phyloP scores from a whole-genome alignment of 2,888 invertebrate species.

The Agonopterix alstromeriana region DNA sequence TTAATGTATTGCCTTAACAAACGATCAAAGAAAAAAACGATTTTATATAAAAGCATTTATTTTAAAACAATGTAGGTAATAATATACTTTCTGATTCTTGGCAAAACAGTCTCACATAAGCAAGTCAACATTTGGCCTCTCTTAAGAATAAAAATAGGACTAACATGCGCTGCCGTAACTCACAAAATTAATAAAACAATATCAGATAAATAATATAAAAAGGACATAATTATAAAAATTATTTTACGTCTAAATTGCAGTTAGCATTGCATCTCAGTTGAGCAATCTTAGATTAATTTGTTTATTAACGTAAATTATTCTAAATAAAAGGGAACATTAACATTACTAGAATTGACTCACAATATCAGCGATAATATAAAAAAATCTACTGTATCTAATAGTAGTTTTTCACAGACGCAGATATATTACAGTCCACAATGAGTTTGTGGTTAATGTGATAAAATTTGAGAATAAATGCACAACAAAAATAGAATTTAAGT shows the following conservation, averaged over 20 bases:
- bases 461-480: conserved; percentile 74
- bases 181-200: conserved; percentile 65
- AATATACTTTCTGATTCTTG: conserved; percentile 77
- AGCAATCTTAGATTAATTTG: conserved; percentile 71
- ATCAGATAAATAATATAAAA: conserved; percentile 71
- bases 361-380: conserved; percentile 65
- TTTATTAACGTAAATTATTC: conserved; percentile 66
- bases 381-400: conserved; percentile 49
- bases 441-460: conserved; percentile 61
- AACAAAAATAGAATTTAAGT: conserved; percentile 73
- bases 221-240: conserved; percentile 66
- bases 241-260: conserved; percentile 63
- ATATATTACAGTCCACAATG: conserved; percentile 64
- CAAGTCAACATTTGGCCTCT: conserved; percentile 78
- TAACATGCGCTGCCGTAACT: conserved; percentile 76
- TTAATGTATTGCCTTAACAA: background rate
- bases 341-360: conserved; percentile 75
- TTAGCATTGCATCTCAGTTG: conserved; percentile 72
- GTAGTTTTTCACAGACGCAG: conserved; percentile 50
- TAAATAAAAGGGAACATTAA: conserved; percentile 70
- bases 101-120: conserved; percentile 78
- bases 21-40: conserved; percentile 1
- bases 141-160: conserved; percentile 71
- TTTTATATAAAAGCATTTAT: conserved; percentile 76
- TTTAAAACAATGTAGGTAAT: conserved; percentile 77